Base-by-base conservation (phyloP, 2,888 invertebrate genomes). In the Stratiomys singularior region DNA sequence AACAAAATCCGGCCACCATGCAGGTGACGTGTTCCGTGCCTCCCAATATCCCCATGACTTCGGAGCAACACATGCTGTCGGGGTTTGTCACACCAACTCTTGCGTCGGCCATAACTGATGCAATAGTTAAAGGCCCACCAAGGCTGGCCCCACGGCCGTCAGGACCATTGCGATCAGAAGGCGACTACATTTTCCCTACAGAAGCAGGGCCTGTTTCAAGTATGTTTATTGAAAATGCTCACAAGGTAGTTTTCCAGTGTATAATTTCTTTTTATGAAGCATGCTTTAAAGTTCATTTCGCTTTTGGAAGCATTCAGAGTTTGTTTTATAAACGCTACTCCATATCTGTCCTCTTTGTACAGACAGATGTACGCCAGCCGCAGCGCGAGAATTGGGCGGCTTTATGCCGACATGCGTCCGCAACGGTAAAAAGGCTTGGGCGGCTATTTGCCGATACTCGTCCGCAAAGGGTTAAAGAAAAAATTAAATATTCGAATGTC, bases 151-250 rank as follows among this genome's bases (percentile, higher is more conserved):
- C 88, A 9, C 86, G 88, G 71, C 90, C 90, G 0, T 84, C 85
- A 2, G 88, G 89, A 11, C 87, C 89, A 3, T 81, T 89, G 21
- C 87, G 86, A 76, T 85, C 86, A 0, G 83, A 85, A 71, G 88
- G 88, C 13, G 82, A 81, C n/a, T 82, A 88, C 60, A 88, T 89
- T 79, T 82, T 88, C 76, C 89, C 90, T 0, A 87, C 89, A 44
- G 85, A 88, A 21, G 89, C 90, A 0, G 92, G 92, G 0, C 90
- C 91, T 0, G 84, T 90, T 76, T 89, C 89, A 1, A 88, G 89
- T 63, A 89, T 88, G 80, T 86, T 92, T 44, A 89, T 90, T 82
- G 90, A 90, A 81, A 90, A 89, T 82, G 90, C 91, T 1, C 88
- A 89, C 80, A 91, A 91, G 89, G 91, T 91, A 82, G 69, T 18